Conservation (phyloP, 2,888 invertebrate species). For the Catocala fraxini region DNA sequence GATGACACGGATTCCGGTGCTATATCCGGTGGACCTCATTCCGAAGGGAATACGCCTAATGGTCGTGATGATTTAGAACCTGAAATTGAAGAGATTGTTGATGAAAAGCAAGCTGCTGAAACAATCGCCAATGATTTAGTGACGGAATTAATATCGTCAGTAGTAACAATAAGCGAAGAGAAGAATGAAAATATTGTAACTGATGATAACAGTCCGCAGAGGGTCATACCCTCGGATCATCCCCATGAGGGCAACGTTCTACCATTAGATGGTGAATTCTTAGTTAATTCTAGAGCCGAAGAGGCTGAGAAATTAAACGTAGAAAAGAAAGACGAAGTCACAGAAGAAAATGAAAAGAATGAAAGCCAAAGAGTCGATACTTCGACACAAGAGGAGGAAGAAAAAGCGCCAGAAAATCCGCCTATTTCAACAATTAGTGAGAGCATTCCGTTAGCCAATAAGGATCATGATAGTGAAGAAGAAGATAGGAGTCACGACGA, state of each 20-base stretch:
- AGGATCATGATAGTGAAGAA: conserved; percentile 73
- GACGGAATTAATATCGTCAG: conserved; percentile 70
- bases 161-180: conserved; percentile 64
- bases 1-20: conserved; percentile 84
- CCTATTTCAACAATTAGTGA: conserved; percentile 92
- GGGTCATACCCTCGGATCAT: conserved; percentile 72
- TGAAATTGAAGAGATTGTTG: conserved; percentile 76
- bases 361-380: conserved; percentile 71
- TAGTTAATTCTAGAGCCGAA: conserved; percentile 71
- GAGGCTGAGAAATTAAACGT: conserved; percentile 59
- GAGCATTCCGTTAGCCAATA: conserved; percentile 87
- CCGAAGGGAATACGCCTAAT: conserved; percentile 83
- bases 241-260: conserved; percentile 79
- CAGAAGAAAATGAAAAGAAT: conserved; percentile 73
- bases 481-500: conserved; percentile 78
- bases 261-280: conserved; percentile 80
- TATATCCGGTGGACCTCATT: conserved; percentile 79
- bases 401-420: conserved; percentile 87
- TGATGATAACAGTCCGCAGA: conserved; percentile 65
- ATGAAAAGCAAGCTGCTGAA: conserved; percentile 72
- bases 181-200: conserved; percentile 36
- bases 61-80: conserved; percentile 81
- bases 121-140: conserved; percentile 74
- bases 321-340: conserved; percentile 55
- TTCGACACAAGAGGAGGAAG: conserved; percentile 64